A percentile compares a stretch with the other conserved stretches of the same genome.
phyloP scores from a whole-genome alignment of 2,888 invertebrate genomes.

The Pyrocoelia pectoralis region DNA sequence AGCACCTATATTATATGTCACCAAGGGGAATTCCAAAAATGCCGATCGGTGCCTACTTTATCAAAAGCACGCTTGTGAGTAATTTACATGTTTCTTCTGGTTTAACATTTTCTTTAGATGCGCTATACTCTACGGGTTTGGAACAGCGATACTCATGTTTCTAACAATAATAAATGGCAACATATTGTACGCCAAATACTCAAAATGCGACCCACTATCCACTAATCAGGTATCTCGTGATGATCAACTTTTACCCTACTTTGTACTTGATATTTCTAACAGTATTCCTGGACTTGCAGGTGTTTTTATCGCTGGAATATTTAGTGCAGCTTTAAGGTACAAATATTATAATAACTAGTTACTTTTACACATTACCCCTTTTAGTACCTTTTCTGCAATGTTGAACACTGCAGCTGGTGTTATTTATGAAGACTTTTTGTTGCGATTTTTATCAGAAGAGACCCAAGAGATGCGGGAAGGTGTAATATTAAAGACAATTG shows the following conservation, averaged over 20 bases:
- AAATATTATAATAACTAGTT: too few relatives aligned
- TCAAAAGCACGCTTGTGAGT: slow-evolving; percentile 56
- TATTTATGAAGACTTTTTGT: slow-evolving; percentile 71
- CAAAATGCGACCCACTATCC: slow-evolving; percentile 70
- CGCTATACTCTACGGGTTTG: not conserved
- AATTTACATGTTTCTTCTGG: too few relatives aligned
- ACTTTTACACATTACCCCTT: slow-evolving; percentile 40
- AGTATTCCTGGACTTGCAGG: slow-evolving; percentile 76
- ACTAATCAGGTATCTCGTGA: slow-evolving; percentile 65
- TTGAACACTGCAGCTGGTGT: slow-evolving; percentile 72
- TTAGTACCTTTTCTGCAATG: slow-evolving; percentile 68
- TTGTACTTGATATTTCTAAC: slow-evolving; percentile 73
- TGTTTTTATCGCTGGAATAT: slow-evolving; percentile 77
- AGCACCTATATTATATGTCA: slow-evolving; percentile 63
- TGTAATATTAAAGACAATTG: slow-evolving; percentile 66
- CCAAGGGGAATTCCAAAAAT: slow-evolving; percentile 68
- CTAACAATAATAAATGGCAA: slow-evolving; percentile 69
- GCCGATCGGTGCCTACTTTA: slow-evolving; percentile 66
- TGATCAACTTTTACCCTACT: slow-evolving; percentile 72
- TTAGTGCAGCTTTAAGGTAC: slow-evolving; percentile 76
- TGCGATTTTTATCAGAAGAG: slow-evolving; percentile 61
- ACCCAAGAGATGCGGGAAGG: slow-evolving; percentile 66
- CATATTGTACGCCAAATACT: slow-evolving; percentile 69
- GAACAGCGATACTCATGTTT: slow-evolving; percentile 53
- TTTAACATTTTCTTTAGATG: not conserved